Conservation (phyloP, 1,140 invertebrate genomes). For the Batillaria attramentaria region DNA sequence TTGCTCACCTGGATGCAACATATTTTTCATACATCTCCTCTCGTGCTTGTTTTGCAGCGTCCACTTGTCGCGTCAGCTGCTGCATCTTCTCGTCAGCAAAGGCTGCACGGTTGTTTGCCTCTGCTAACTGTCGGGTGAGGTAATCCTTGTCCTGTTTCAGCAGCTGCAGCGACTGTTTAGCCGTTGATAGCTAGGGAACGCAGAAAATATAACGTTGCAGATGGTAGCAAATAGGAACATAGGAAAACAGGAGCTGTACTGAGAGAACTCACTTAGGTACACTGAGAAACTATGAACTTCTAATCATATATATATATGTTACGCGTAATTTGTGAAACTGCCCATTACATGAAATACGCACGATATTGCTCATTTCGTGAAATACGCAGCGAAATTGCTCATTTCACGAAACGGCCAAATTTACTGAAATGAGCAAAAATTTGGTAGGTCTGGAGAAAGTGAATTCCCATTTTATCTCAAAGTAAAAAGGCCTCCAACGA, state of each 20-base stretch:
- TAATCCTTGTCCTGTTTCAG: conserved; percentile 72
- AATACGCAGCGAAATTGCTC: no score
- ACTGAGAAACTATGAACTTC: neutral
- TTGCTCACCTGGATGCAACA: conserved; percentile 66
- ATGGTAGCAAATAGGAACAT: neutral
- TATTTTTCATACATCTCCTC: conserved; percentile 74
- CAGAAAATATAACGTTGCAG: neutral
- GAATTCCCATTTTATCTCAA: no score
- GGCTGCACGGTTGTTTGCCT: conserved; percentile 59
- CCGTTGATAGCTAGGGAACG: conserved; percentile 56
- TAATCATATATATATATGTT: neutral
- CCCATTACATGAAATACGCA: no score
- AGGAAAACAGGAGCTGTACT: neutral
- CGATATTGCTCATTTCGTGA: no score
- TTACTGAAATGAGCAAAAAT: no score
- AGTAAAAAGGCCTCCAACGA: no score
- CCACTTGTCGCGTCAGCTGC: conserved; percentile 61
- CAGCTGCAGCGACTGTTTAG: conserved; percentile 66
- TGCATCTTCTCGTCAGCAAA: conserved; percentile 68
- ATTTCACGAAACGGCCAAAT: no score
- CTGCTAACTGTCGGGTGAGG: conserved; percentile 66
- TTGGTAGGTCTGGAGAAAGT: no score
- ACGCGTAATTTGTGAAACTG: no score
- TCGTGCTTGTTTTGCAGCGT: conserved; percentile 67
- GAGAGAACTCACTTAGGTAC: neutral